These are phyloP conservation scores for Amphiduros pacificus DNA, from an alignment of 2,888 invertebrate genomes.

Conservation along the genomic window DNA sequence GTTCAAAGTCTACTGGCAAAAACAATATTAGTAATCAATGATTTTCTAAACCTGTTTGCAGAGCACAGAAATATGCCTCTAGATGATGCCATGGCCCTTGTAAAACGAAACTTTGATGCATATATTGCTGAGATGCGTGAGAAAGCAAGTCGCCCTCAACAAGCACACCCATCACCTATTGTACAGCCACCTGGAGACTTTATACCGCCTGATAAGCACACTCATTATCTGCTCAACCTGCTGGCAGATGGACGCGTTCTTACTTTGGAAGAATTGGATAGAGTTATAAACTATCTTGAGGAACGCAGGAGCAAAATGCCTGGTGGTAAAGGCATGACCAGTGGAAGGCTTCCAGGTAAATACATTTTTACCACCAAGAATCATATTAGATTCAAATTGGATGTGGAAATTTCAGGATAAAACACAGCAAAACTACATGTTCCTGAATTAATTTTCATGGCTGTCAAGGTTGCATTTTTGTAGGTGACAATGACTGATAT, in stretches of 20 bases:
- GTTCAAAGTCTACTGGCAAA: too few relatives aligned
- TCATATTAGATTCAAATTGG: too few relatives aligned
- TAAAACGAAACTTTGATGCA: slow-evolving; percentile 64
- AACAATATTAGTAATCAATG: too few relatives aligned
- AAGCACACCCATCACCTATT: slow-evolving; percentile 1
- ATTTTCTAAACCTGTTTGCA: too few relatives aligned
- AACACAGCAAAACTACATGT: too few relatives aligned
- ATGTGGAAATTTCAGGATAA: too few relatives aligned
- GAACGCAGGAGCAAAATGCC: slow-evolving; percentile 65
- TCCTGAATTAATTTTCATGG: too few relatives aligned
- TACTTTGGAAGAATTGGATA: slow-evolving; percentile 51
- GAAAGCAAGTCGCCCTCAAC: slow-evolving; percentile 37
- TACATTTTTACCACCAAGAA: too few relatives aligned
- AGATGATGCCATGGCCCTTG: slow-evolving; percentile 82
- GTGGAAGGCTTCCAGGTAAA: too few relatives aligned
- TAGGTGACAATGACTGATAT: too few relatives aligned
- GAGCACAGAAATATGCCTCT: slow-evolving; percentile 96
- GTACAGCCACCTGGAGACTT: slow-evolving; percentile 31
- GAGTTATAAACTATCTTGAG: slow-evolving; percentile 66
- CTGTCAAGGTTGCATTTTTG: too few relatives aligned
- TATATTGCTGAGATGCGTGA: slow-evolving; percentile 47
- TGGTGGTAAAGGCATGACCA: not conserved
- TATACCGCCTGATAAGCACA: slow-evolving; percentile 43
- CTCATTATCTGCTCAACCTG: slow-evolving; percentile 69
- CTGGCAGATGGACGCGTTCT: slow-evolving; percentile 76